phyloP scores from a whole-genome alignment of 2,888 invertebrate genomes.

The Papilio elwesi region DNA sequence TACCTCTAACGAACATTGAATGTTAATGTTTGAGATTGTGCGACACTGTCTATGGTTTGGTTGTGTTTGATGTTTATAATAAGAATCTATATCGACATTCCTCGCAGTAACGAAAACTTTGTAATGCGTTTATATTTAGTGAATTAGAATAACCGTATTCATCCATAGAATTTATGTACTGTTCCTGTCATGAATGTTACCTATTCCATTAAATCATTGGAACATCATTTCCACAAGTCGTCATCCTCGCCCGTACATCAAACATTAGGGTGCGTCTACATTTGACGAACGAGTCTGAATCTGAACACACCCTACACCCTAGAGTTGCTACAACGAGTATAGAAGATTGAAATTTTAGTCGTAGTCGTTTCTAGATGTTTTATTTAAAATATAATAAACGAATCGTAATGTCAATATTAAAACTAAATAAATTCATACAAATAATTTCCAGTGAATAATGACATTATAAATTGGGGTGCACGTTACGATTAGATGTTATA shows the following conservation, averaged over 20 bases:
- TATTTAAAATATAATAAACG: not conserved
- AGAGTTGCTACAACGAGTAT: not conserved
- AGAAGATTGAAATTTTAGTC: not conserved
- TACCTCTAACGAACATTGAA: no score
- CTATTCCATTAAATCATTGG: conserved; percentile 37
- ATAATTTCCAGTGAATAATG: conserved; percentile 45
- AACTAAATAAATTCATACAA: not conserved
- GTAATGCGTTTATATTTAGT: not conserved
- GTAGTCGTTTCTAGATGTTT: no score
- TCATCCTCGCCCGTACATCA: not conserved
- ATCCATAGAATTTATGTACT: not conserved
- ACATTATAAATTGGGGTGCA: not conserved
- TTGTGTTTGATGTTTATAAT: not conserved
- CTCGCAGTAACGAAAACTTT: no score
- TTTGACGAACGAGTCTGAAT: no score
- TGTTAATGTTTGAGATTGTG: not conserved
- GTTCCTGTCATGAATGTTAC: conserved; percentile 14
- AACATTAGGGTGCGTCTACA: not conserved
- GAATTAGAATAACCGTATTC: not conserved
- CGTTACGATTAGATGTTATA: not conserved
- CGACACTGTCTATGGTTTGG: not conserved
- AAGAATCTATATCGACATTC: not conserved
- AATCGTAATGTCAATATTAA: no score
- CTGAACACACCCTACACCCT: no score
- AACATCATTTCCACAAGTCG: conserved; percentile 18